Conservation (phyloP, 2,888 invertebrate genomes). For the Drosophila tripunctata region DNA sequence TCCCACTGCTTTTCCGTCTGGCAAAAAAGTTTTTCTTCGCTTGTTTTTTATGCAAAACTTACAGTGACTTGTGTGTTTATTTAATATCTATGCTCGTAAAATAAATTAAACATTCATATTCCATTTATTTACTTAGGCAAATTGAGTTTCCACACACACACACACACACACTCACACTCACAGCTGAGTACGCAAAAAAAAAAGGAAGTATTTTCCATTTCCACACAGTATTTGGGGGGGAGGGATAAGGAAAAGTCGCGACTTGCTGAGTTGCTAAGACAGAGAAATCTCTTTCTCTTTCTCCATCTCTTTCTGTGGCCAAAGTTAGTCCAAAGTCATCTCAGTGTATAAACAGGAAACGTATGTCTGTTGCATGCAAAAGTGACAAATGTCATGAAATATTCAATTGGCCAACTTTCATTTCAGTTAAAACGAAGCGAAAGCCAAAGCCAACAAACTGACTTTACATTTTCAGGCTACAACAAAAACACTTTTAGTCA, state of each 20-base stretch:
- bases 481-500: slow-evolving; percentile 3
- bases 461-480: not conserved
- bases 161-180: too few relatives aligned
- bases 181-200: slow-evolving; percentile 64
- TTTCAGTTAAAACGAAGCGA: not conserved
- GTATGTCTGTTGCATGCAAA: slow-evolving; percentile 71
- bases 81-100: slow-evolving; percentile 75
- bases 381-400: slow-evolving; percentile 73
- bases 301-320: not conserved
- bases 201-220: too few relatives aligned
- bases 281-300: not conserved
- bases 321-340: slow-evolving; percentile 35
- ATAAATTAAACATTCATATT: slow-evolving; percentile 78
- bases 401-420: slow-evolving; percentile 65
- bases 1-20: slow-evolving; percentile 31
- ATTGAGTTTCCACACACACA: slow-evolving; percentile 77
- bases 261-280: slow-evolving; percentile 5
- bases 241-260: slow-evolving; percentile 25
- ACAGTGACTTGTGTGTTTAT: slow-evolving; percentile 63
- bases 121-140: slow-evolving; percentile 78
- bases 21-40: slow-evolving; percentile 36
- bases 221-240: not conserved
- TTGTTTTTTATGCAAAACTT: slow-evolving; percentile 31
- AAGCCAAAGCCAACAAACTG: slow-evolving; percentile 1
- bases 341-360: slow-evolving; percentile 62